Evolutionary conservation across 2,797 vertebrate genomes (phyloP), one percentile per base, ranked within the genome.

Genomic region (Betta splendens): DNA sequence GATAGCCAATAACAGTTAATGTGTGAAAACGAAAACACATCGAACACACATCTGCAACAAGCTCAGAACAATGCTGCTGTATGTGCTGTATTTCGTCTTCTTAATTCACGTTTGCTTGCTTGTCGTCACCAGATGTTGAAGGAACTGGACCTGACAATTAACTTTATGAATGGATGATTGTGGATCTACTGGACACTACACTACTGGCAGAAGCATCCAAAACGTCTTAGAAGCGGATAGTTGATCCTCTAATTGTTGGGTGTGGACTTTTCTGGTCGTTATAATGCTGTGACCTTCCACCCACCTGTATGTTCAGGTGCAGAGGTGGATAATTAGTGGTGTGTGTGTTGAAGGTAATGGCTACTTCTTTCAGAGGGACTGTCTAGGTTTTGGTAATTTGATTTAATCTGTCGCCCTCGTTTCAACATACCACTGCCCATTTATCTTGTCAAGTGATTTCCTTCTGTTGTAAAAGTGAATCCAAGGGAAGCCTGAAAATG

Each of bases 391-490:
- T 17, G 26, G 48, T 65, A 50, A 51, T 67, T 50, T 5, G 42
- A 62, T 55, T 66, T 36, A 69, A 49, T n/a, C 53, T 56, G 7
- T 43, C 26, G 0, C 46, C 49, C 68, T 44, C 15, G 45, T 60
- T 33, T 60, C 50, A 70, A 25, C 56, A 33, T 69, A 74, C 61
- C 32, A 16, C 61, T 72, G 77, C 74, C 74, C 72, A 12, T 36
- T 29, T 63, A 28, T 13, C 59, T 64, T 73, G 55, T 79, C 64
- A 64, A 68, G 50, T n/a, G n/a, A n/a, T n/a, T 71, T 69, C 75
- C 42, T 65, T 86, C 59, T 83, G 84, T 80, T 84, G 57, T 51
- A 28, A 69, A 72, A 62, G 49, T 72, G 35, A 67, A 63, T 54
- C 49, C 46, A 62, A 69, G 35, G 58, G 54, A 46, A 51, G 75